Percentiles rank a stretch among this genome's conserved stretches.
phyloP scores from a whole-genome alignment of 2,888 invertebrate species.

The Tipula lateralis region DNA sequence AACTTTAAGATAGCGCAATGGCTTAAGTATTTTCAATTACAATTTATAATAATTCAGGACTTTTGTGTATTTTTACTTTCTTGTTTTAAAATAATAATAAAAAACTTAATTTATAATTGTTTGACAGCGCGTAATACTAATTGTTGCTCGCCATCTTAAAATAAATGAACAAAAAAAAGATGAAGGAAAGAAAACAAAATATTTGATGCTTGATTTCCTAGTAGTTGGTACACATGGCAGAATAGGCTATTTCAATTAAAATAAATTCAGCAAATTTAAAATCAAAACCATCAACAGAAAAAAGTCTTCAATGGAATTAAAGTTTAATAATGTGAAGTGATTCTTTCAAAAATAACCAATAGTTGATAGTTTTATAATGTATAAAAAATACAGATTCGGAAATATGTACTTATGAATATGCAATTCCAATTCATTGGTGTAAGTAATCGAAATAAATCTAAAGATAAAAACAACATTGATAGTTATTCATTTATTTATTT shows the following conservation, averaged over 20 bases:
- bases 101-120: neutral
- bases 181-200: neutral
- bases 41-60: neutral
- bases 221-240: neutral
- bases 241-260: neutral
- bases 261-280: neutral
- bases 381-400: no score
- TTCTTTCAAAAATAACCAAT: no score
- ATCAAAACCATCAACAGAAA: no score
- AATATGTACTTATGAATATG: no score
- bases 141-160: neutral
- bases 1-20: neutral
- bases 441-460: no score
- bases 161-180: neutral
- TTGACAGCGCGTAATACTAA: neutral
- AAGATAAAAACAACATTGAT: no score
- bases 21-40: neutral
- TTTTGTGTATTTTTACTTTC: neutral
- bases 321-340: no score
- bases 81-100: slow-evolving; percentile 3
- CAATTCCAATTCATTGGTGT: no score
- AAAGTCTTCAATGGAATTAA: no score
- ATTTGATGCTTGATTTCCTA: neutral
- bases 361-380: no score
- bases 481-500: no score